Conservation (phyloP, 53 echinoderm and acorn worm genomes). For the Antedon mediterranea region DNA sequence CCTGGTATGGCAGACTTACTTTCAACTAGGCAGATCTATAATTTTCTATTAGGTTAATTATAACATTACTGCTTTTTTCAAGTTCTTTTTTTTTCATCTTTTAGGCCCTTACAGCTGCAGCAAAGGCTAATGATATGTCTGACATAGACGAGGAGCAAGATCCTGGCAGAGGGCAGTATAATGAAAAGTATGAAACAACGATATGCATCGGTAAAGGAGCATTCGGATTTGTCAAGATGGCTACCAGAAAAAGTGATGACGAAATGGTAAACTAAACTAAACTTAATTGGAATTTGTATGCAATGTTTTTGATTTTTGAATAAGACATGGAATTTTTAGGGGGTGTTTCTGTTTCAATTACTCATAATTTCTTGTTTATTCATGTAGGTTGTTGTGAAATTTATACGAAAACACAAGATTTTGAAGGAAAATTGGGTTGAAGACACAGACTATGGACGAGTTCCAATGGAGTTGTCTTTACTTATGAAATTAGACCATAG, state of each 20-base stretch:
- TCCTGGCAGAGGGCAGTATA: constrained; percentile 58
- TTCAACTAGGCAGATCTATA: too few relatives aligned
- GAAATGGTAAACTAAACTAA: constrained; percentile 26
- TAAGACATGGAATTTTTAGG: too few relatives aligned
- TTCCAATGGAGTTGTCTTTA: constrained; percentile 66
- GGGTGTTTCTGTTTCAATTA: background rate
- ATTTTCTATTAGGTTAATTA: too few relatives aligned
- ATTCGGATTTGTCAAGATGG: constrained; percentile 98
- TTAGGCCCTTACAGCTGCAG: constrained; percentile 42
- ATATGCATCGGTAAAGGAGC: constrained; percentile 95
- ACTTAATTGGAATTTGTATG: too few relatives aligned
- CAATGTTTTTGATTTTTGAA: too few relatives aligned
- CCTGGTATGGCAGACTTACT: too few relatives aligned
- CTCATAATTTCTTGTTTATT: too few relatives aligned
- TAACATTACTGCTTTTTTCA: too few relatives aligned
- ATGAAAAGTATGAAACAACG: constrained; percentile 54
- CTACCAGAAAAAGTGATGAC: constrained; percentile 48
- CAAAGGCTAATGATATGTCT: constrained; percentile 20
- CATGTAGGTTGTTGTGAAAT: constrained; percentile 83
- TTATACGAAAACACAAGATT: constrained; percentile 75
- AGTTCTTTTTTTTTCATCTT: background rate
- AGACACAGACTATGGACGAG: constrained; percentile 41
- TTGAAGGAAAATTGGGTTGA: constrained; percentile 77
- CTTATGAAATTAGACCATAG: constrained; percentile 44
- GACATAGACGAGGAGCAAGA: constrained; percentile 59